Evolutionary conservation across 2,113 vertebrate species (phyloP).

Genomic region (Gobiocypris rarus): DNA sequence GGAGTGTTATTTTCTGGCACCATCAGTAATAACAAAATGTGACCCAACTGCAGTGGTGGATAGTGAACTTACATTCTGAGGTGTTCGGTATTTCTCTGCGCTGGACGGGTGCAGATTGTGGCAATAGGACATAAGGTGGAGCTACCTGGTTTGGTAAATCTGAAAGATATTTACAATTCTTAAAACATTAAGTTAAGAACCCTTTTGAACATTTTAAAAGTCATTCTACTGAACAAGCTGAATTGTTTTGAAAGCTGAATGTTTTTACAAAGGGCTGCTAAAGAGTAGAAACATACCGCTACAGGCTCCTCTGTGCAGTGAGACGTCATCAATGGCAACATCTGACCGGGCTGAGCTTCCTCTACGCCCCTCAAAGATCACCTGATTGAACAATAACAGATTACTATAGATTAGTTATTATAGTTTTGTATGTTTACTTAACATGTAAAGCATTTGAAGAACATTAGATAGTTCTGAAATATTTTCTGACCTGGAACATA

Average conservation of each 20-base stretch:
- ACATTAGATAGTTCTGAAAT: too few relatives aligned
- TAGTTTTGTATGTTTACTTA: neutral
- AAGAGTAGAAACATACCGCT: too few relatives aligned
- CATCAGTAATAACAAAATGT: neutral
- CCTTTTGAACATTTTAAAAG: too few relatives aligned
- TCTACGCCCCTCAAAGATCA: slow-evolving; percentile 72
- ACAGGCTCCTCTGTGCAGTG: slow-evolving; percentile 69
- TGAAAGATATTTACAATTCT: neutral
- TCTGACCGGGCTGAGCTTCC: slow-evolving; percentile 73
- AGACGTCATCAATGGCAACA: slow-evolving; percentile 80
- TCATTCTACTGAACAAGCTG: neutral
- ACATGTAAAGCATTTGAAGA: too few relatives aligned
- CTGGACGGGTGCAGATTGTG: neutral
- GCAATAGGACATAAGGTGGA: too few relatives aligned
- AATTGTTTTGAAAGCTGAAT: neutral
- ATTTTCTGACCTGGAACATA: too few relatives aligned
- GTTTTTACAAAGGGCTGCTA: neutral
- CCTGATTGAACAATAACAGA: too few relatives aligned
- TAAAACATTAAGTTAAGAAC: neutral
- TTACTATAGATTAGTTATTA: too few relatives aligned
- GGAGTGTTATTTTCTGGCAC: too few relatives aligned
- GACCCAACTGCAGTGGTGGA: neutral
- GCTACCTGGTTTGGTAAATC: slow-evolving; percentile 12
- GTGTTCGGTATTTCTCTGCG: neutral
- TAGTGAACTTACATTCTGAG: neutral